Percentiles rank a stretch among this genome's conserved stretches.
Conservation (phyloP, 2,888 invertebrate species). For the Pandemis heparana region DNA sequence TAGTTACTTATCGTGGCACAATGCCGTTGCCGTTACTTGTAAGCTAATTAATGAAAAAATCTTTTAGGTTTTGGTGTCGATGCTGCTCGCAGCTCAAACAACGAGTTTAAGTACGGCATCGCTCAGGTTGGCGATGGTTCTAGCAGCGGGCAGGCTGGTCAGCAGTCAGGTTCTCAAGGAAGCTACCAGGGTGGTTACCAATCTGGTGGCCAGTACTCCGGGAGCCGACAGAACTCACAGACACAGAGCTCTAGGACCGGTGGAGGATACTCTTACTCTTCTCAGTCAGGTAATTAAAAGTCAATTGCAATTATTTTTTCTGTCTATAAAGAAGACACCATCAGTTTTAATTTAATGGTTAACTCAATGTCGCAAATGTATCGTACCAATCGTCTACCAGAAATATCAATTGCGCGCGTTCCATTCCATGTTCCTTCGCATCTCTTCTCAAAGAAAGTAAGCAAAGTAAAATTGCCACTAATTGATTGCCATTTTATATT, state of each 20-base stretch:
- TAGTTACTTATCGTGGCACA: too few relatives aligned
- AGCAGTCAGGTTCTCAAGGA: background rate
- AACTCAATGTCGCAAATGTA: too few relatives aligned
- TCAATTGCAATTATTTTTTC: slow-evolving; percentile 6
- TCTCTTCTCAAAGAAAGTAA: too few relatives aligned
- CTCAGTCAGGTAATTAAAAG: slow-evolving; percentile 64
- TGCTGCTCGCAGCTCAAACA: slow-evolving; percentile 73
- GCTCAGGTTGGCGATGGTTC: slow-evolving; percentile 58
- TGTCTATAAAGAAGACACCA: too few relatives aligned
- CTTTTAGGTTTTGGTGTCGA: slow-evolving; percentile 61
- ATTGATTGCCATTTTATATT: slow-evolving; percentile 44
- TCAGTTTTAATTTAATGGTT: too few relatives aligned
- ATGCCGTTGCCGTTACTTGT: background rate
- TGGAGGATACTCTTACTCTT: slow-evolving; percentile 71
- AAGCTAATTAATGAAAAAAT: background rate
- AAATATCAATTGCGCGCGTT: too few relatives aligned
- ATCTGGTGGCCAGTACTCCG: background rate
- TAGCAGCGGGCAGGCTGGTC: slow-evolving; percentile 19
- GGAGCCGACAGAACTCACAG: slow-evolving; percentile 18
- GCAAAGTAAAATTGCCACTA: background rate
- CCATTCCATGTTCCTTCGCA: too few relatives aligned
- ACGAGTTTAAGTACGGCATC: slow-evolving; percentile 75
- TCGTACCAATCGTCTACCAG: too few relatives aligned
- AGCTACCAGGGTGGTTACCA: background rate
- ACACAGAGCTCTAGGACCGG: slow-evolving; percentile 45